Evolutionary conservation across 2,888 invertebrate species (phyloP).

Genomic region (Polyploca ridens): DNA sequence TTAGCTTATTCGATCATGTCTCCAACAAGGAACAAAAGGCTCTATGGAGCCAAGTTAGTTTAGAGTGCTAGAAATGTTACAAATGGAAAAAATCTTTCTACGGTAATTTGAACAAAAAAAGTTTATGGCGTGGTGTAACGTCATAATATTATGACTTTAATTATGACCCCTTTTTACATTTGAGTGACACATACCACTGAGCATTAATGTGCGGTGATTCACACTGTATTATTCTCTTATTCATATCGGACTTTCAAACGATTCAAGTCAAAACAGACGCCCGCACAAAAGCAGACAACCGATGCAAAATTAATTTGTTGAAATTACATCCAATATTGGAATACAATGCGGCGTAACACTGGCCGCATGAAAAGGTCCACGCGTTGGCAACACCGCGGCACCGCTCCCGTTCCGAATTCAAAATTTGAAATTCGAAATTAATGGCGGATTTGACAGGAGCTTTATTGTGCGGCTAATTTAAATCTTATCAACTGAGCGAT

Average conservation of each 20-base stretch:
- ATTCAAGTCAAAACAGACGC: constrained; percentile 45
- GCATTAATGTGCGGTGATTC: background rate
- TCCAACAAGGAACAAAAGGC: too few species aligned
- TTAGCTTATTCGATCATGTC: too few species aligned
- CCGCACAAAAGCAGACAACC: constrained; percentile 38
- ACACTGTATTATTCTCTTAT: constrained; percentile 15
- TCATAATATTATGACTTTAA: too few species aligned
- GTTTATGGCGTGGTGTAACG: too few species aligned
- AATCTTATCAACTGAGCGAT: constrained; percentile 82
- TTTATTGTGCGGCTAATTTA: constrained; percentile 83
- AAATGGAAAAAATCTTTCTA: too few species aligned
- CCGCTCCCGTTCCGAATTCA: constrained; percentile 80
- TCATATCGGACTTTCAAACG: constrained; percentile 23
- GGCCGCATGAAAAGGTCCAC: constrained; percentile 17
- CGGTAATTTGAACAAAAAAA: too few species aligned
- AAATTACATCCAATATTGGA: constrained; percentile 48
- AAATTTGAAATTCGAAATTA: constrained; percentile 75
- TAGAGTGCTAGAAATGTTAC: too few species aligned
- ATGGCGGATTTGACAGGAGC: constrained; percentile 84
- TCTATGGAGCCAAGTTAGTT: too few species aligned
- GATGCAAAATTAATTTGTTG: constrained; percentile 58
- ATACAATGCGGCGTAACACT: constrained; percentile 16
- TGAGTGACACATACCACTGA: background rate
- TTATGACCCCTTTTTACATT: too few species aligned
- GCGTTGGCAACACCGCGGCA: constrained; percentile 41